These are phyloP conservation scores for Scolanthus callimorphus DNA, from an alignment of 92 coral and sea anemone species.

Conservation along the genomic window DNA sequence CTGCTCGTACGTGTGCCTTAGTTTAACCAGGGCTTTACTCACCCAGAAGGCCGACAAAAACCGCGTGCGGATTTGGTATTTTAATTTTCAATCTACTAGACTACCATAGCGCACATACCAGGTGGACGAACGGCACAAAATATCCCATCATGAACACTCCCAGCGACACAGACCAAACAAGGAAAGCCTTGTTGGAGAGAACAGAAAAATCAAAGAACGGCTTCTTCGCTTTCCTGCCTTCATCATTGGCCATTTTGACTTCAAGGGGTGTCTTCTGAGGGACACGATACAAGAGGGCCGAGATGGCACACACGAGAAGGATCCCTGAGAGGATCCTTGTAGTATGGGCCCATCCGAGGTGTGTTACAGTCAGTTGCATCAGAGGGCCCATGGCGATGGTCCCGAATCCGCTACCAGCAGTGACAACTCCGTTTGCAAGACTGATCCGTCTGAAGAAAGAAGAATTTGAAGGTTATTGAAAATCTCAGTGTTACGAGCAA, in stretches of 20 bases:
- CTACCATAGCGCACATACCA: no score
- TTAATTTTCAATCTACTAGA: no score
- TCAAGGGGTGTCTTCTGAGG: slow-evolving; percentile 30
- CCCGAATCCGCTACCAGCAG: slow-evolving; percentile 96
- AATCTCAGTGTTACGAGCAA: no score
- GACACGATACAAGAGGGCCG: slow-evolving; percentile 58
- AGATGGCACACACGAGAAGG: slow-evolving; percentile 59
- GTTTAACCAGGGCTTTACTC: no score
- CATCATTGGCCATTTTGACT: slow-evolving; percentile 8
- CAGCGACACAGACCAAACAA: slow-evolving; percentile 78
- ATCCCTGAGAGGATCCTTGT: slow-evolving; percentile 74
- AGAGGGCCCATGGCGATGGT: slow-evolving; percentile 92
- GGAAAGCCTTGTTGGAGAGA: slow-evolving; percentile 77
- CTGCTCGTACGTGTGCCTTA: no score
- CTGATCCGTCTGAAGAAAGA: slow-evolving; percentile 74
- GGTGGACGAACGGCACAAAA: slow-evolving; percentile 89
- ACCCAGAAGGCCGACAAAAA: no score
- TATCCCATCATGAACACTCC: slow-evolving; percentile 92
- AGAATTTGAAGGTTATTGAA: no score
- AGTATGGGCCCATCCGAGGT: slow-evolving; percentile 73
- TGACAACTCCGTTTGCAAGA: slow-evolving; percentile 86
- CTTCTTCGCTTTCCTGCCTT: slow-evolving; percentile 21
- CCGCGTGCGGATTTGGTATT: no score
- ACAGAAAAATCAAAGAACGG: slow-evolving; percentile 74
- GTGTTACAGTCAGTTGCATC: slow-evolving; percentile 55